Conservation (phyloP, 2,113 vertebrate species). For the Gopherus flavomarginatus region DNA sequence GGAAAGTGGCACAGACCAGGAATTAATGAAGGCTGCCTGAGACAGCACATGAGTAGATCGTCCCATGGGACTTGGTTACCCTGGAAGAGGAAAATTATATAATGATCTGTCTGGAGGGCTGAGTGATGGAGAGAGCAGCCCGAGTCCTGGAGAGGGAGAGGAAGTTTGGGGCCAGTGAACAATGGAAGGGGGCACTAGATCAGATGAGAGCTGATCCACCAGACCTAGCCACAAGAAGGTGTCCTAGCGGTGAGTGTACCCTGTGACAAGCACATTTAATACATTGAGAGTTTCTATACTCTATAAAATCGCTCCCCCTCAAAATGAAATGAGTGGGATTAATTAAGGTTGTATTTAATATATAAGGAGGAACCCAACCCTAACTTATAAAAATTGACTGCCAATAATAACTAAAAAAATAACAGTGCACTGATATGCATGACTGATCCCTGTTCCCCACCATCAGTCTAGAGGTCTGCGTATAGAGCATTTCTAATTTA, state of each 20-base stretch:
- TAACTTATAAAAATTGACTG: neutral
- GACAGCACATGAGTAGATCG: neutral
- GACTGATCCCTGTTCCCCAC: neutral
- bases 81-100: neutral
- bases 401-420: conserved; percentile 25
- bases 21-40: neutral
- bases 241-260: neutral
- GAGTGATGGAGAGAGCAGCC: neutral
- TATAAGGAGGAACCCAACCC: neutral
- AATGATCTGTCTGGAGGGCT: neutral
- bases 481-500: conserved; percentile 32
- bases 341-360: neutral
- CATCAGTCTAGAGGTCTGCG: neutral
- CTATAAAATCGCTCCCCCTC: neutral
- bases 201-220: neutral
- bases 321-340: neutral
- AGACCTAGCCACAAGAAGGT: neutral
- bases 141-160: neutral
- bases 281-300: neutral
- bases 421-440: neutral
- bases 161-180: neutral
- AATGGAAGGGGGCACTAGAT: neutral
- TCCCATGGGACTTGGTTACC: neutral
- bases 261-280: neutral
- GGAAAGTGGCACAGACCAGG: neutral